A percentile compares a stretch with the other conserved stretches of the same genome.
These are phyloP conservation scores for Drosophila jambulina DNA, from an alignment of 1,140 invertebrate genomes.

Conservation along the genomic window DNA sequence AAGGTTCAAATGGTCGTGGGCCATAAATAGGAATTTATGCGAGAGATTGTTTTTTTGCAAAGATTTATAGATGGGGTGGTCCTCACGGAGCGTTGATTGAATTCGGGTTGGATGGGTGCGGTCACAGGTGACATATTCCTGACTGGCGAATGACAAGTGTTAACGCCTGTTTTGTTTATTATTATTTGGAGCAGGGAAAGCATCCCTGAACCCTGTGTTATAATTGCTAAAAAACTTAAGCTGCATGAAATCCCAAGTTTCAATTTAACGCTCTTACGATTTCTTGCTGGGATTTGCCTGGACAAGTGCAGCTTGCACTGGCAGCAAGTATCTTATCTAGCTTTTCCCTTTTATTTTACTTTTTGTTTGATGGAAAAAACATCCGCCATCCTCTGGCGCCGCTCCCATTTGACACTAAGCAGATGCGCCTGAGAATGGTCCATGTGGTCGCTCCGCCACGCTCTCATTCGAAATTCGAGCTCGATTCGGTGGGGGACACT, in stretches of 20 bases:
- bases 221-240: slow-evolving; percentile 84
- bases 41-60: slow-evolving; percentile 36
- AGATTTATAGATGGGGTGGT: slow-evolving; percentile 59
- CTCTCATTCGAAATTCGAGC: slow-evolving; percentile 56
- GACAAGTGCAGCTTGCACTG: slow-evolving; percentile 61
- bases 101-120: slow-evolving; percentile 39
- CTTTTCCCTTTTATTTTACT: slow-evolving; percentile 12
- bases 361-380: slow-evolving; percentile 16
- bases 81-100: slow-evolving; percentile 61
- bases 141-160: slow-evolving; percentile 68
- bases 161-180: slow-evolving; percentile 68
- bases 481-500: slow-evolving; percentile 31
- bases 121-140: slow-evolving; percentile 78
- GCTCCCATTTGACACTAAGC: slow-evolving; percentile 72
- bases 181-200: slow-evolving; percentile 8
- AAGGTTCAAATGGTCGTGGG: slow-evolving; percentile 70
- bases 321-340: slow-evolving; percentile 68
- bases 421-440: slow-evolving; percentile 46
- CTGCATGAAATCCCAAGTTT: slow-evolving; percentile 81
- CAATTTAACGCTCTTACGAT: slow-evolving; percentile 79
- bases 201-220: slow-evolving; percentile 14
- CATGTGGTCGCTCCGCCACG: slow-evolving; percentile 3
- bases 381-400: slow-evolving; percentile 54
- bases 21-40: slow-evolving; percentile 77
- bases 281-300: slow-evolving; percentile 45